phyloP scores from a whole-genome alignment of 2,888 invertebrate genomes.

The Phorcus lineatus region DNA sequence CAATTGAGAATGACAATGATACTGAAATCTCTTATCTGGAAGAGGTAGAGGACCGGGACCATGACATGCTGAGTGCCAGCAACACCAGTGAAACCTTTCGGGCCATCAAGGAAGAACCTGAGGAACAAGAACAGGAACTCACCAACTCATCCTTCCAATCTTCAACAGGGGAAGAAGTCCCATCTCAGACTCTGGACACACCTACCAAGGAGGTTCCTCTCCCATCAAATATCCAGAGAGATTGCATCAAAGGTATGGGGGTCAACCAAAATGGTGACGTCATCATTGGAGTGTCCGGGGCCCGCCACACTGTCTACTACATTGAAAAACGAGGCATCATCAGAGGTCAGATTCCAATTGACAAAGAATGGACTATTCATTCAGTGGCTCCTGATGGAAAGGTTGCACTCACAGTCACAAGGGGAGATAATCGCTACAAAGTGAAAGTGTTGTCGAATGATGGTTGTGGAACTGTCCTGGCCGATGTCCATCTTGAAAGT shows the following conservation, averaged over 20 bases:
- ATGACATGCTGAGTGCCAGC: slow-evolving; percentile 58
- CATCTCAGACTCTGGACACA: slow-evolving; percentile 41
- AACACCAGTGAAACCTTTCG: slow-evolving; percentile 55
- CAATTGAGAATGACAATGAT: slow-evolving; percentile 47
- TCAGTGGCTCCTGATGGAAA: slow-evolving; percentile 65
- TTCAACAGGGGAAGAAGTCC: slow-evolving; percentile 19
- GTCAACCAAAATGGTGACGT: slow-evolving; percentile 57
- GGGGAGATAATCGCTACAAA: slow-evolving; percentile 68
- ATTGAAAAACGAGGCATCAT: slow-evolving; percentile 66
- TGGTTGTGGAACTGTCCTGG: slow-evolving; percentile 54
- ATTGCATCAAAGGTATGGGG: slow-evolving; percentile 65
- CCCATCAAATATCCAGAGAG: slow-evolving; percentile 58
- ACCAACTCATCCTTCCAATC: slow-evolving; percentile 45
- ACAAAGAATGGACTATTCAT: slow-evolving; percentile 62
- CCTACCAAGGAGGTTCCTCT: slow-evolving; percentile 55
- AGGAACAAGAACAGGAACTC: slow-evolving; percentile 46
- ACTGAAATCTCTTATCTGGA: slow-evolving; percentile 46
- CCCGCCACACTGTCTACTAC: slow-evolving; percentile 52
- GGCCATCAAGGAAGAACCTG: slow-evolving; percentile 41
- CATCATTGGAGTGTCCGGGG: slow-evolving; percentile 59
- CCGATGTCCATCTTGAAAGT: slow-evolving; percentile 63
- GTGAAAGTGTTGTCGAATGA: slow-evolving; percentile 63
- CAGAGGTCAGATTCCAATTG: slow-evolving; percentile 58
- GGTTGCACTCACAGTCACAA: slow-evolving; percentile 58
- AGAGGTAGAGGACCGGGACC: slow-evolving; percentile 43